Conservation (phyloP, 2,888 invertebrate genomes). For the Diarsia mendica region DNA sequence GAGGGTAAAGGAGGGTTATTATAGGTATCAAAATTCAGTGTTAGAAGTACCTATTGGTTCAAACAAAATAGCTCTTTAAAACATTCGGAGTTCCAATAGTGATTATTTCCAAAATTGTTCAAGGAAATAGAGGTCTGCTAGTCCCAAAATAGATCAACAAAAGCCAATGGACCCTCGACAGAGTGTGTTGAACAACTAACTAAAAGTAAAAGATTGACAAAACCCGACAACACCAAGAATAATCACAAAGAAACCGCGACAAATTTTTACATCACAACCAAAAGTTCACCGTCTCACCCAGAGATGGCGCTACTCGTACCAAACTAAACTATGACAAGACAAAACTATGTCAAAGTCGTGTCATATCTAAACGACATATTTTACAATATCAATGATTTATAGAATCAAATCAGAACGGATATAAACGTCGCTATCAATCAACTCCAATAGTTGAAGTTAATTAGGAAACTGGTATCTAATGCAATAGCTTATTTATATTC, state of each 20-base stretch:
- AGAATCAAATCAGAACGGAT: conserved; percentile 74
- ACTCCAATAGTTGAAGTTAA: conserved; percentile 64
- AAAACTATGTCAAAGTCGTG: conserved; percentile 83
- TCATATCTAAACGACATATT: conserved; percentile 76
- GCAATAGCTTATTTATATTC: conserved; percentile 64
- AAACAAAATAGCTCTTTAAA: background rate
- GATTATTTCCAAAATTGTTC: background rate
- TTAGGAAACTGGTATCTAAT: conserved; percentile 64
- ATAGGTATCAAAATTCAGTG: background rate
- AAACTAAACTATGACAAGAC: conserved; percentile 36
- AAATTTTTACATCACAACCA: conserved; percentile 13
- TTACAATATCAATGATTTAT: conserved; percentile 78
- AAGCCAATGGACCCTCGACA: background rate
- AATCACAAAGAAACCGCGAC: conserved; percentile 18
- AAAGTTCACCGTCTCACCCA: conserved; percentile 64
- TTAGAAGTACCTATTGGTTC: no score
- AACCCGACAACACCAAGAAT: conserved; percentile 12
- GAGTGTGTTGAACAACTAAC: conserved; percentile 5
- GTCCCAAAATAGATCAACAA: background rate
- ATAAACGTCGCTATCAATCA: conserved; percentile 76
- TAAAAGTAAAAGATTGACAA: conserved; percentile 25
- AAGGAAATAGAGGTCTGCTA: background rate
- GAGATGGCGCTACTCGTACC: conserved; percentile 81
- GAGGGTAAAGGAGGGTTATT: background rate
- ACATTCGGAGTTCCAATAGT: background rate